Conservation (phyloP, 1,140 invertebrate species). For the Lanistes nyassanus region DNA sequence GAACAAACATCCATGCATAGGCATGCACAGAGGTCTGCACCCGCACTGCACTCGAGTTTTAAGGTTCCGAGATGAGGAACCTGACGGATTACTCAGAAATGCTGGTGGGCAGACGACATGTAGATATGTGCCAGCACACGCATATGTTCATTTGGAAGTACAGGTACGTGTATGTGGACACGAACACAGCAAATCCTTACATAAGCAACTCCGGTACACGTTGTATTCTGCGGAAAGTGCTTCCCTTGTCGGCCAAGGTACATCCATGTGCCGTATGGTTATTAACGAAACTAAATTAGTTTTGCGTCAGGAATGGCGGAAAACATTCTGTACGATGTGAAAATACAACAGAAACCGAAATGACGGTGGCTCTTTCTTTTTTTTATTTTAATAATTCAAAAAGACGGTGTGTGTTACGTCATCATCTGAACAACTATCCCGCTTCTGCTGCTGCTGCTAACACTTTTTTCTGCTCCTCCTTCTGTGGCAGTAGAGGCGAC, state of each 20-base stretch:
- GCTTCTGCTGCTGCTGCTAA: too few species aligned
- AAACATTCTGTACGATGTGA: too few species aligned
- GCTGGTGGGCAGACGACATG: background rate
- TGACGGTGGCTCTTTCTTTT: too few species aligned
- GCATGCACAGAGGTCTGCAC: background rate
- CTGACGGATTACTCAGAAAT: background rate
- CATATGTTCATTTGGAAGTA: background rate
- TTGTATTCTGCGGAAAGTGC: background rate
- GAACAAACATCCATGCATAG: slow-evolving; percentile 1
- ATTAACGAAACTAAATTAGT: background rate
- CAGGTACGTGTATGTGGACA: background rate
- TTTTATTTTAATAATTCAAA: too few species aligned
- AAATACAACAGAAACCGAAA: too few species aligned
- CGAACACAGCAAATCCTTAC: background rate
- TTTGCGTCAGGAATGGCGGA: too few species aligned
- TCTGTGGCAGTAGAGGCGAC: too few species aligned
- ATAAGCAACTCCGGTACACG: background rate
- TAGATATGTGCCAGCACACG: background rate
- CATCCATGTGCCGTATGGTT: background rate
- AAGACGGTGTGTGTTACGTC: too few species aligned
- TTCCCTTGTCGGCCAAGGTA: background rate
- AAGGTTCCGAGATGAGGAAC: slow-evolving; percentile 10
- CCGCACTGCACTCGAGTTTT: slow-evolving; percentile 1
- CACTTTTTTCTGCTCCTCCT: too few species aligned
- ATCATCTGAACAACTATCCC: too few species aligned